phyloP scores from a whole-genome alignment of 1,140 invertebrate genomes.

The Habropoda laboriosa region DNA sequence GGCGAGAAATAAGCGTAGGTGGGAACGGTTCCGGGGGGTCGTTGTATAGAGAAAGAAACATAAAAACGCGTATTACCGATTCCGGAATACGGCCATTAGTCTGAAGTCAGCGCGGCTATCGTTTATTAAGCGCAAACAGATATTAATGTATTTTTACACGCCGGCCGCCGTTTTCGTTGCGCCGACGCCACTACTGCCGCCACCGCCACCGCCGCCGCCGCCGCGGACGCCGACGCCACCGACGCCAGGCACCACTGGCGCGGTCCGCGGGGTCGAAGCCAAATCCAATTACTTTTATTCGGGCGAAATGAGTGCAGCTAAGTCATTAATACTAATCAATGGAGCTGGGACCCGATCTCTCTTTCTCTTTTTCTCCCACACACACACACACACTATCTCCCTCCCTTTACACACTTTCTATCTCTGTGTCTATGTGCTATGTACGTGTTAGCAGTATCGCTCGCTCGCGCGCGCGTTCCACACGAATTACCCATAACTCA shows the following conservation, averaged over 20 bases:
- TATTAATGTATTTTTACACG: conserved; percentile 83
- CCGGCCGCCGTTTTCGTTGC: conserved; percentile 69
- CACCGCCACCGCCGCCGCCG: conserved; percentile 38
- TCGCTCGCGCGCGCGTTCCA: conserved; percentile 58
- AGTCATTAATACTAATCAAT: conserved; percentile 83
- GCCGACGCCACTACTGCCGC: conserved; percentile 47
- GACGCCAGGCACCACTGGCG: conserved; percentile 63
- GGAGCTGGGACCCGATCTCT: conserved; percentile 60
- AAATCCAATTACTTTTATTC: conserved; percentile 83
- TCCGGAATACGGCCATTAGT: conserved; percentile 81
- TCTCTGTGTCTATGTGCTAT: background rate
- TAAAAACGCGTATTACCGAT: conserved; percentile 78
- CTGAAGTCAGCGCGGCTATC: conserved; percentile 78
- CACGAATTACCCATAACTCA: conserved; percentile 82
- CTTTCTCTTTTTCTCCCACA: background rate
- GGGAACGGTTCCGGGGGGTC: conserved; percentile 13
- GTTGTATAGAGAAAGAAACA: conserved; percentile 70
- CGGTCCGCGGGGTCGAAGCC: conserved; percentile 77
- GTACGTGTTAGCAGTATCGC: conserved; percentile 27
- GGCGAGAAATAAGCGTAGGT: conserved; percentile 48
- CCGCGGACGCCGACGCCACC: conserved; percentile 65
- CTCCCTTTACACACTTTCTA: background rate
- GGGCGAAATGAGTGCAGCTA: conserved; percentile 82
- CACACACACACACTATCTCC: background rate
- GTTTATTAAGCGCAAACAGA: conserved; percentile 82